Base-by-base conservation (phyloP, 2,797 vertebrate genomes). In the Centroberyx gerrardi region DNA sequence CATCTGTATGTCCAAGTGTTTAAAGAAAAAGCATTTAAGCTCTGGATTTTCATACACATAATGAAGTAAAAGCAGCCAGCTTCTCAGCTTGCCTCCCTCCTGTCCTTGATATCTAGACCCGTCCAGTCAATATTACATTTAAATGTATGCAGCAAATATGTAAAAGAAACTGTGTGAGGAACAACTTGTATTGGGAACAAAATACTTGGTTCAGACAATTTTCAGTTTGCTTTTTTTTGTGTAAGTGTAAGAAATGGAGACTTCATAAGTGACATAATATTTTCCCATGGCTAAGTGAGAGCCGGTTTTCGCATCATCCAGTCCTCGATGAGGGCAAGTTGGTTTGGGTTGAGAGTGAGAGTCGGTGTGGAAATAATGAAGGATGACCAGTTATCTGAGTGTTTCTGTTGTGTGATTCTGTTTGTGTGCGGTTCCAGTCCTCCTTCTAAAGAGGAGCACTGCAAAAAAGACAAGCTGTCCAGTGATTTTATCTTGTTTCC, bases 321-420 rank as follows among this genome's bases (percentile, higher is more conserved):
- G 22, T 22, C 22, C 22, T 22, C 22, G 22, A 22, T 22, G 22
- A 22, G 22, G 22, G 22, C 22, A 22, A 22, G 22, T 22, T 22
- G 22, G 22, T 22, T 22, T 22, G 22, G 22, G 22, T 22, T 22
- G 22, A 2, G 54, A 55, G 58, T 17, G 74, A n/a, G 66, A 49
- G 42, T 75, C 10, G 49, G 17, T 62, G 67, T 53, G 46, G 52
- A 78, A 73, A 36, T 54, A 31, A 33, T 70, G 68, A 56, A 62
- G 54, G 5, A 0, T 64, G 49, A 14, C 28, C 2, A 55, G 77
- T 44, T 60, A 42, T 76, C n/a, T 62, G 53, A 53, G 62, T 59
- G 66, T 7, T 61, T 61, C 1, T 10, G 36, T 78, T 12, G 42
- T 68, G 0, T 31, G 72, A 74, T 44, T 67, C 38, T 52, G 53